Conservation (phyloP, 2,113 vertebrate species). For the Macaca mulatta region DNA sequence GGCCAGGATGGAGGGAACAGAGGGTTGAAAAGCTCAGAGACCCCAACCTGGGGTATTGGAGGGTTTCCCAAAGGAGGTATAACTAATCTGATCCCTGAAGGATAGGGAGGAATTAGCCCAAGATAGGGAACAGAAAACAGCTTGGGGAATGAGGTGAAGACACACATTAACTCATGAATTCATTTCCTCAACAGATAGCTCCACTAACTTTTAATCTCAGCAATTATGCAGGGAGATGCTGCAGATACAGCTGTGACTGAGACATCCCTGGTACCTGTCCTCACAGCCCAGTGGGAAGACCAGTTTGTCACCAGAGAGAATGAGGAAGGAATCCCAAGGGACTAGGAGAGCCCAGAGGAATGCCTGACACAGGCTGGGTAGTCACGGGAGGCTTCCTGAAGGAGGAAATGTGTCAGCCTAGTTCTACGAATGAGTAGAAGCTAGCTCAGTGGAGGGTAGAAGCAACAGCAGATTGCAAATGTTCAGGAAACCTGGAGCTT, state of each 20-base stretch:
- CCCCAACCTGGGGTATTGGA: neutral
- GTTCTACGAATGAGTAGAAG: neutral
- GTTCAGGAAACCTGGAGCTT: neutral
- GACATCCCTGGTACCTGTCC: neutral
- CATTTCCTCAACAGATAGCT: neutral
- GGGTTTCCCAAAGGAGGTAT: neutral
- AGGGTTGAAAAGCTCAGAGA: neutral
- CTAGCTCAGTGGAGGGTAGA: neutral
- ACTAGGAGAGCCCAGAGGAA: neutral
- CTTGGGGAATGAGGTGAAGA: neutral
- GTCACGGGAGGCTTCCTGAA: neutral
- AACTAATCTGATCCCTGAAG: neutral
- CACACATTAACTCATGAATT: neutral
- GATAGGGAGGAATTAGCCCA: neutral
- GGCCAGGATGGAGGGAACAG: neutral
- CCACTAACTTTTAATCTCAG: neutral
- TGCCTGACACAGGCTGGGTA: neutral
- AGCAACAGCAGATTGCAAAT: neutral
- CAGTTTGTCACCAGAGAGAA: neutral
- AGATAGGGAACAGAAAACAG: neutral
- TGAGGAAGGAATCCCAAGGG: neutral
- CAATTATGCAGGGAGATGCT: neutral
- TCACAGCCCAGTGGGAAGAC: neutral
- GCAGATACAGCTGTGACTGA: neutral
- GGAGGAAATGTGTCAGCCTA: neutral